Evolutionary conservation across 1,140 invertebrate species (phyloP).

Genomic region (Rhyzopertha dominica): DNA sequence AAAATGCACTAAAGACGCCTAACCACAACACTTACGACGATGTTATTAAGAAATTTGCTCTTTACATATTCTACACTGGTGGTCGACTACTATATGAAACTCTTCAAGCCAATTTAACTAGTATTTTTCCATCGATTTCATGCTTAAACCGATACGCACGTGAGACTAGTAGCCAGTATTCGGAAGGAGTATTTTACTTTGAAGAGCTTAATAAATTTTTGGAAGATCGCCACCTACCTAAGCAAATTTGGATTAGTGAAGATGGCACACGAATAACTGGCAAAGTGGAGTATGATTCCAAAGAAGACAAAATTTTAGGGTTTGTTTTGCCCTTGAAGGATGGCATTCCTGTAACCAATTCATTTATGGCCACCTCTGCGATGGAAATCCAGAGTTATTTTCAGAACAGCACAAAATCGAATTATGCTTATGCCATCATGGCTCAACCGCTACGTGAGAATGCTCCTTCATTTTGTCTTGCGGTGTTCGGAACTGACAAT

Average conservation of each 20-base stretch:
- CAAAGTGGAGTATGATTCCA: conserved; percentile 14
- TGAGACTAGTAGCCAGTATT: background rate
- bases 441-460: conserved; percentile 12
- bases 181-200: conserved; percentile 5
- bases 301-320: conserved; percentile 9
- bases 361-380: too few species aligned
- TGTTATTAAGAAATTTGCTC: conserved; percentile 1
- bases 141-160: background rate
- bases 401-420: background rate
- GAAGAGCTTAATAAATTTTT: conserved; percentile 2
- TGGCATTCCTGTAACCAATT: conserved; percentile 3
- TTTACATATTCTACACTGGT: background rate
- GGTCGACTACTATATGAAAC: conserved; percentile 8
- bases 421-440: conserved; percentile 12
- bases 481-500: conserved; percentile 17
- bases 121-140: conserved; percentile 1
- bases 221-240: conserved; percentile 1
- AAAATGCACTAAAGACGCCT: too few species aligned
- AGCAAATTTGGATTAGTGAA: conserved; percentile 7
- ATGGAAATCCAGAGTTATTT: conserved; percentile 3
- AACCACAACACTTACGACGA: conserved; percentile 1
- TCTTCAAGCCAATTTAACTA: conserved; percentile 3
- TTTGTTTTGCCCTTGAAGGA: conserved; percentile 7
- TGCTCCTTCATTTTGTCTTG: conserved; percentile 15
- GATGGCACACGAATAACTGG: conserved; percentile 7